These are phyloP conservation scores for Kryphioiulus occultus DNA, from an alignment of 2,888 invertebrate genomes.

Conservation along the genomic window DNA sequence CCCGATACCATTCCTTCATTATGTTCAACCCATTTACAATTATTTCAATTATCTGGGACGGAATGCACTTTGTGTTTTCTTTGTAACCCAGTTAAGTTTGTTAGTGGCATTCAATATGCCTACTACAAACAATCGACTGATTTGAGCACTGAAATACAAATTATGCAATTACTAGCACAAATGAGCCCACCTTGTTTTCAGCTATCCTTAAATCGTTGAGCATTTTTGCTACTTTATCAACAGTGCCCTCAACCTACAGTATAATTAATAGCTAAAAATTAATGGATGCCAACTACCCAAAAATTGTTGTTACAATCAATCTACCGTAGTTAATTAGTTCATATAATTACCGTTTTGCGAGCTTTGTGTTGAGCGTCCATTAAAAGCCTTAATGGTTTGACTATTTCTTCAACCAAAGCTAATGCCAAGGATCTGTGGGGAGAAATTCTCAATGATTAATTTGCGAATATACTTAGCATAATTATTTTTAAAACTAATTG, in stretches of 20 bases:
- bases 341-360: slow-evolving; percentile 65
- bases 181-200: slow-evolving; percentile 72
- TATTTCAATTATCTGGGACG: not conserved
- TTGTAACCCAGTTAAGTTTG: not conserved
- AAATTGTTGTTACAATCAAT: not conserved
- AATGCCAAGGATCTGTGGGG: slow-evolving; percentile 75
- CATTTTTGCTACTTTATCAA: slow-evolving; percentile 83
- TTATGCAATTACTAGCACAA: not conserved
- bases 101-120: slow-evolving; percentile 10
- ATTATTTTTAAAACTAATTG: not conserved
- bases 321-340: not conserved
- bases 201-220: slow-evolving; percentile 85
- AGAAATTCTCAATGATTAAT: not conserved
- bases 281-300: not conserved
- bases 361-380: slow-evolving; percentile 68
- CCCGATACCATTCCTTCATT: not conserved
- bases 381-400: slow-evolving; percentile 79
- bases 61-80: not conserved
- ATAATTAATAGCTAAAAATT: slow-evolving; percentile 53
- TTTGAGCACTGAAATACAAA: not conserved
- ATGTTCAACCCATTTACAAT: not conserved
- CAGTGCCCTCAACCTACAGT: slow-evolving; percentile 67
- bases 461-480: not conserved
- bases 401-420: slow-evolving; percentile 84
- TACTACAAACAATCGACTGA: not conserved